Conservation (phyloP, 2,113 vertebrate genomes). For the Sminthopsis crassicaudata region DNA sequence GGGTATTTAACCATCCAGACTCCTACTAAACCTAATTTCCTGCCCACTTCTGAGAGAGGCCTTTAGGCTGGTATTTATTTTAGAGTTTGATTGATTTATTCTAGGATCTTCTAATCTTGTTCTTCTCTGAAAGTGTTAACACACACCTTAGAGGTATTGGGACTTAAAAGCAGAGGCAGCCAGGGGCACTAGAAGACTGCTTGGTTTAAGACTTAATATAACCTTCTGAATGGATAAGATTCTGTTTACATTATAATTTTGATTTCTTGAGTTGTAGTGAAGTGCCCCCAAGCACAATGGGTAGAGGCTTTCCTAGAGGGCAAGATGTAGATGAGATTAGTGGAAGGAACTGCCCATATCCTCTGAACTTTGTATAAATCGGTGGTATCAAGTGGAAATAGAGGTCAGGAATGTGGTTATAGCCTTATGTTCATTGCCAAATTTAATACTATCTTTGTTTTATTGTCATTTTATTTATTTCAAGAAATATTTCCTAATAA, state of each 20-base stretch:
- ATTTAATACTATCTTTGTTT: not conserved
- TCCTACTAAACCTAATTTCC: slow-evolving; percentile 5
- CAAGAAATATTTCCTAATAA: not conserved
- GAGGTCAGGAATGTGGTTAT: not conserved
- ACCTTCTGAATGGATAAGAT: slow-evolving; percentile 19
- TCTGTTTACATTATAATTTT: not conserved
- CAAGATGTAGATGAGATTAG: not conserved
- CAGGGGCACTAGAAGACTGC: not conserved
- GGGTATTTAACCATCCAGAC: slow-evolving; percentile 43
- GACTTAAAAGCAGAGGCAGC: slow-evolving; percentile 18
- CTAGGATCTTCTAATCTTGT: slow-evolving; percentile 13
- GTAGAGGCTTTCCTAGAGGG: not conserved
- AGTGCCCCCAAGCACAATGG: not conserved
- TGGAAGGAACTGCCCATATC: not conserved
- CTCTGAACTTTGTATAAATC: not conserved
- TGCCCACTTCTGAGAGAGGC: slow-evolving; percentile 30
- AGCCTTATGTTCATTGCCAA: not conserved
- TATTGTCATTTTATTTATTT: not conserved
- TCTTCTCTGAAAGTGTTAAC: slow-evolving; percentile 8
- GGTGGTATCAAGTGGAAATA: not conserved
- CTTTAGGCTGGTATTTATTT: slow-evolving; percentile 23
- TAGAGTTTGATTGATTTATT: slow-evolving; percentile 18
- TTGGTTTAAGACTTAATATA: slow-evolving; percentile 12
- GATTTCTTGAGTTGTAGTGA: not conserved
- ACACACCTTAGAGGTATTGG: not conserved